Evolutionary conservation across 30 jellyfish, hydroid and myxozoan genomes (phyloP).

Genomic region (Cassiopea andromeda): DNA sequence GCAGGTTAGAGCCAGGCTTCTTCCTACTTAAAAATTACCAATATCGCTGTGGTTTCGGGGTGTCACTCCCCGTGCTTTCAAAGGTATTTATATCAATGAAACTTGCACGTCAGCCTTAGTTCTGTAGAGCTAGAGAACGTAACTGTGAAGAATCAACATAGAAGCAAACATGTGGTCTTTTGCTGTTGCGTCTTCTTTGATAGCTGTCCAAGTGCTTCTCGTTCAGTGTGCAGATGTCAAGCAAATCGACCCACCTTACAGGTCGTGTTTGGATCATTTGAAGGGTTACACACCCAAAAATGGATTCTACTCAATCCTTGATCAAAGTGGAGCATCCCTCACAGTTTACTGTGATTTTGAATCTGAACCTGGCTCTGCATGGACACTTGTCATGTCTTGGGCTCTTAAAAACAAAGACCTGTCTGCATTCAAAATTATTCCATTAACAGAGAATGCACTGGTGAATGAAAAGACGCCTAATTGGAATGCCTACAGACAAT

Average conservation of each 20-base stretch:
- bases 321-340: background rate
- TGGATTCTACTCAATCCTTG: conserved; percentile 16
- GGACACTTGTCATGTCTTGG: conserved; percentile 43
- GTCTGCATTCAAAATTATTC: background rate
- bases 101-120: no score
- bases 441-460: background rate
- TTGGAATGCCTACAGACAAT: conserved; percentile 26
- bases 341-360: conserved; percentile 47
- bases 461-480: conserved; percentile 15
- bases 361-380: conserved; percentile 43
- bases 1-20: no score
- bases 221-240: background rate
- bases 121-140: background rate
- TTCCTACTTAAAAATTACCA: no score
- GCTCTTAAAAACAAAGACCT: background rate
- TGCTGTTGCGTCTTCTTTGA: background rate
- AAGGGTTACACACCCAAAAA: background rate
- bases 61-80: no score
- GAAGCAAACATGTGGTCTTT: background rate
- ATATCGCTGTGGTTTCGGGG: no score
- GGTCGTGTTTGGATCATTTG: conserved; percentile 30
- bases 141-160: background rate
- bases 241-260: background rate
- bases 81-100: no score
- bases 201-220: background rate